Base-by-base conservation (phyloP, 2,113 vertebrate genomes). In the Calyptommatus sinebrachiatus region DNA sequence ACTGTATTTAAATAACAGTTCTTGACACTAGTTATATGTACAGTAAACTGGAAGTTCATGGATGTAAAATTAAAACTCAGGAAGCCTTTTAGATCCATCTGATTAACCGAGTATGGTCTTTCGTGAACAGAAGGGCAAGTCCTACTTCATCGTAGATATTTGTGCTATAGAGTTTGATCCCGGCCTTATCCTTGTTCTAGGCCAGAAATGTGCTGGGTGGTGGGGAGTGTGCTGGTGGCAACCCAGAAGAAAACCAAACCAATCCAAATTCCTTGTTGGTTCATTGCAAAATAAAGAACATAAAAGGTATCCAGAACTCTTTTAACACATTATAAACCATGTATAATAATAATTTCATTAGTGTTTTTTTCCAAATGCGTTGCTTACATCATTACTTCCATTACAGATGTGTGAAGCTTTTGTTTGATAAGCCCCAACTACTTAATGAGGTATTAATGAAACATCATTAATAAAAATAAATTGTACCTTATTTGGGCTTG, bases 301-400 rank as follows among this genome's bases (percentile, higher is more conserved):
- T 29, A 71, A 28, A n/a, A 18, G 82, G 86, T 50, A 78, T 83
- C 62, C 22, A 88, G 86, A 83, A 62, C 71, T 79, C 63, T 76
- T 45, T 61, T 90, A 76, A 60, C 48, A 22, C 18, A 22, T 0
- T 86, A 73, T 83, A 82, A 24, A 18, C 53, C 16, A 57, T 57
- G 18, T 57, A 12, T 70, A 70, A 86, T 76, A 70, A 46, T 69
- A 24, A 11, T 41, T 82, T 67, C 0, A 67, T 69, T 31, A 53
- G 28, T 76, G 53, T 77, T 75, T 22, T 16, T 62, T 24, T 65
- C 57, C 71, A 69, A 71, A 76, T 8, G 28, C n/a, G 29, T 75
- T 80, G 35, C 79, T 69, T 76, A 62, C 63, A 85, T 76, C 72
- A 48, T 78, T n/a, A 18, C 29, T 74, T 57, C 62, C 83, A n/a